Percentiles rank a stretch among this genome's conserved stretches.
Evolutionary conservation across 2,797 vertebrate species (phyloP).

Genomic region (Danionella dracula): DNA sequence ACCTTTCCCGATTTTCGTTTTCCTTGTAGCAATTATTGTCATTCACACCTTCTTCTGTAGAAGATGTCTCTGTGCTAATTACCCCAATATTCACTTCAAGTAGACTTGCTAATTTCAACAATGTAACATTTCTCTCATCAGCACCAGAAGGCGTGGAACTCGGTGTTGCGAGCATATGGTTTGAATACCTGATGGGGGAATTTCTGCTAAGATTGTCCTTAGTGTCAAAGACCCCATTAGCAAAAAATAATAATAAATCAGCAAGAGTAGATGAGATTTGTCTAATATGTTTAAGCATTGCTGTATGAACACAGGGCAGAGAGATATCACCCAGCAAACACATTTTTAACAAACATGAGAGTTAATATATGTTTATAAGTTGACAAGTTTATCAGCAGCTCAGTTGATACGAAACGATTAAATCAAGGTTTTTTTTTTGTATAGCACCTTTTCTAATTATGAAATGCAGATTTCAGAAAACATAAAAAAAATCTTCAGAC

Average conservation of each 20-base stretch:
- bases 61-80: conserved; percentile 63
- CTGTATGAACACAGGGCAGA: too few relatives aligned
- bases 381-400: too few relatives aligned
- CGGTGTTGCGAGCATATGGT: conserved; percentile 66
- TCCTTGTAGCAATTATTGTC: conserved; percentile 67
- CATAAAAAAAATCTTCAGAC: too few relatives aligned
- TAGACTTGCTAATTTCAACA: conserved; percentile 61
- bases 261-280: conserved; percentile 63
- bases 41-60: conserved; percentile 48
- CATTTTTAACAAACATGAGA: too few relatives aligned
- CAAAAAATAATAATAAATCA: neutral
- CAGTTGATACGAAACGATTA: too few relatives aligned
- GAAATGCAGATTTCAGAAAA: too few relatives aligned
- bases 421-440: too few relatives aligned
- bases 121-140: conserved; percentile 62
- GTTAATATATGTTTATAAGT: too few relatives aligned
- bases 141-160: conserved; percentile 56
- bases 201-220: conserved; percentile 67
- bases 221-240: conserved; percentile 71
- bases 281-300: conserved; percentile 57
- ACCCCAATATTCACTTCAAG: conserved; percentile 62
- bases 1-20: conserved; percentile 64
- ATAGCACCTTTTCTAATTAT: too few relatives aligned
- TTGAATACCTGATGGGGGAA: conserved; percentile 52
- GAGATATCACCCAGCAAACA: too few relatives aligned